Percentiles rank a stretch among this genome's conserved stretches.
phyloP scores from a whole-genome alignment of 2,888 invertebrate genomes.

The Tortrix viridana region DNA sequence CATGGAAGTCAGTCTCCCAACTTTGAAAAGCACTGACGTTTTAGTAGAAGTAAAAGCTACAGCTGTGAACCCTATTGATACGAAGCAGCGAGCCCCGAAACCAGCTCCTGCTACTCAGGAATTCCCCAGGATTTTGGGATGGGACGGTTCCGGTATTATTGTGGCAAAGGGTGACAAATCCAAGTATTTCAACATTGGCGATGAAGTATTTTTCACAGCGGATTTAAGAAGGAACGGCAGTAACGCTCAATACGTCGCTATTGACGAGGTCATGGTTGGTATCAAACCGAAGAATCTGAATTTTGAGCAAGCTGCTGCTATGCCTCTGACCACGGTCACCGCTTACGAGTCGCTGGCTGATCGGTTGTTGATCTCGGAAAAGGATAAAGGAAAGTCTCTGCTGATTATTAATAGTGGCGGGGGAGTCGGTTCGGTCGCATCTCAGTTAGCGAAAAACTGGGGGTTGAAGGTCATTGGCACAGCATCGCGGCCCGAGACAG shows the following conservation, averaged over 20 bases:
- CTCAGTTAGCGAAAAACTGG: constrained; percentile 66
- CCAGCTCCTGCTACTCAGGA: constrained; percentile 53
- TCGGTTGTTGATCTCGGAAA: constrained; percentile 63
- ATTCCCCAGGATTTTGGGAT: constrained; percentile 66
- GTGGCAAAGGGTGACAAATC: constrained; percentile 61
- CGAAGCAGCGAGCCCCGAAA: constrained; percentile 69
- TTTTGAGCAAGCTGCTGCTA: constrained; percentile 74
- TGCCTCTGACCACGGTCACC: constrained; percentile 69
- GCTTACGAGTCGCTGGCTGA: constrained; percentile 70
- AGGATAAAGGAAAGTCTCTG: constrained; percentile 67
- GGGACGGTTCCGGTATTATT: constrained; percentile 72
- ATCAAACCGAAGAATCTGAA: constrained; percentile 66
- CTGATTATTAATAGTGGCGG: constrained; percentile 74
- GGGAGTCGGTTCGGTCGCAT: constrained; percentile 72
- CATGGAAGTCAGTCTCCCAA: constrained; percentile 65
- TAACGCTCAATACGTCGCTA: constrained; percentile 69
- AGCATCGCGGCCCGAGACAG: constrained; percentile 66
- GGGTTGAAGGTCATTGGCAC: constrained; percentile 74
- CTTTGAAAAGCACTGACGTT: constrained; percentile 57
- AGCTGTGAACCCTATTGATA: constrained; percentile 73
- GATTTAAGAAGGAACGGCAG: constrained; percentile 65
- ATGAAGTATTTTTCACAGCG: constrained; percentile 72
- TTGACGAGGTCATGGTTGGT: constrained; percentile 65
- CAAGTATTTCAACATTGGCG: constrained; percentile 62
- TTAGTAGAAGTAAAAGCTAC: constrained; percentile 73